These are phyloP conservation scores for Gymnarchus niloticus DNA, from an alignment of 2,113 vertebrate genomes.

Conservation along the genomic window DNA sequence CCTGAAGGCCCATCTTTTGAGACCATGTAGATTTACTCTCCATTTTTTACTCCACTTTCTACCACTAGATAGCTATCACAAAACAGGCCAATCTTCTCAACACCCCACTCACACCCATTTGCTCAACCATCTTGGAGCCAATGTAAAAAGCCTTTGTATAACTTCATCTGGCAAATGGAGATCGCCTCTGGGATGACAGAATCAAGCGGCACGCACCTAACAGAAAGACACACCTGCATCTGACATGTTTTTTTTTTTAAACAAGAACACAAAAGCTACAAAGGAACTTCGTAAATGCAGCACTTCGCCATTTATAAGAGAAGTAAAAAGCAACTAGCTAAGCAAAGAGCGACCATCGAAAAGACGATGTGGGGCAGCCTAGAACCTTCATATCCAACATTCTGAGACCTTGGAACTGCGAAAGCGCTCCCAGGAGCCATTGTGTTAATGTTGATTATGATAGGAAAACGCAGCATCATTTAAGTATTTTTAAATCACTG, in stretches of 20 bases:
- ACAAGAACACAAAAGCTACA: neutral
- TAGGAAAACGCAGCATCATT: too few species aligned
- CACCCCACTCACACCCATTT: neutral
- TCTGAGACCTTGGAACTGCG: too few species aligned
- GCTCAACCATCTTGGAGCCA: neutral
- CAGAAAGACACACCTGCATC: neutral
- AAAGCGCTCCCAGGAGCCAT: neutral
- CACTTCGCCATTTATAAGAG: too few species aligned
- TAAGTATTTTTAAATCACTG: slow-evolving; percentile 14
- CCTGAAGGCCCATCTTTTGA: neutral
- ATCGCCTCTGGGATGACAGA: neutral
- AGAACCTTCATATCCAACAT: too few species aligned
- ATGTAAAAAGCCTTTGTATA: neutral
- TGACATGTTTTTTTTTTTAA: neutral
- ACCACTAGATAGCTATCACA: neutral
- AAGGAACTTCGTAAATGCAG: neutral
- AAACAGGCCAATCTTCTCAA: neutral
- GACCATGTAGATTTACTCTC: neutral
- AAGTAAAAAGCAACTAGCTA: too few species aligned
- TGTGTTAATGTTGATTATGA: slow-evolving; percentile 15
- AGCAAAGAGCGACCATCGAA: too few species aligned
- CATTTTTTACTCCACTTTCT: neutral
- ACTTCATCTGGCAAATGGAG: neutral
- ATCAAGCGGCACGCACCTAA: neutral
- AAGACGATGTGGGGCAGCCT: too few species aligned